Evolutionary conservation across 2,113 vertebrate species (phyloP).

Genomic region (Okapia johnstoni): DNA sequence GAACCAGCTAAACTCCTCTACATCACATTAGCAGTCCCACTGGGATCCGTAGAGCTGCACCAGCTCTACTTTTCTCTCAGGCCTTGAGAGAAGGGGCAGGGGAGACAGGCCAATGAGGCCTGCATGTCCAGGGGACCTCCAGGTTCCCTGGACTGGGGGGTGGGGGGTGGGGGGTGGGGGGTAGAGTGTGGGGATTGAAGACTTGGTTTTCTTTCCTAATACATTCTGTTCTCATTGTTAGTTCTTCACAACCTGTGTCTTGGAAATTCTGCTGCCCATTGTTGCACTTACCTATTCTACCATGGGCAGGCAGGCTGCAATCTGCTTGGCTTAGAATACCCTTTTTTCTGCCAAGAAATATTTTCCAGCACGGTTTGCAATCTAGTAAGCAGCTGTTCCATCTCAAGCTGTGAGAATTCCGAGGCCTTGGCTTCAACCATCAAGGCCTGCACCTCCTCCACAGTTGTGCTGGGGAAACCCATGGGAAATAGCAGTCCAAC

Average conservation of each 20-base stretch:
- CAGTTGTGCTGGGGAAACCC: background rate
- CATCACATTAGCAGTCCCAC: slow-evolving; percentile 66
- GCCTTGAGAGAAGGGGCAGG: rapidly evolving
- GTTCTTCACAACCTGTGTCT: background rate
- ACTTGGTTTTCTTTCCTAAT: rapidly evolving
- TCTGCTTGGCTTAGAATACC: background rate
- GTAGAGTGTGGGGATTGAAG: rapidly evolving
- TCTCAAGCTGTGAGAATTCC: background rate
- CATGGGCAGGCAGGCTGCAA: too few relatives aligned
- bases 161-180: rapidly evolving
- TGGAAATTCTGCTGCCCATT: background rate
- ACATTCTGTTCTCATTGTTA: background rate
- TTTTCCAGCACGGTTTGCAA: background rate
- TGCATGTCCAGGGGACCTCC: background rate
- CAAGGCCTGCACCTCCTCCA: background rate
- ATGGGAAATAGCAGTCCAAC: background rate
- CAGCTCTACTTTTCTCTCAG: slow-evolving; percentile 75
- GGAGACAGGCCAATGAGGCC: background rate
- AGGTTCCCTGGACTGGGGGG: rapidly evolving
- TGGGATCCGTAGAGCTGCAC: slow-evolving; percentile 61
- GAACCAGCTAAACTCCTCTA: slow-evolving; percentile 80
- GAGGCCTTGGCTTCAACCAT: background rate
- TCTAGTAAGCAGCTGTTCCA: background rate
- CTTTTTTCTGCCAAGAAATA: background rate
- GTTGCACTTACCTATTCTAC: background rate